Conservation (phyloP, 2,797 vertebrate species). For the Synanceia verrucosa region DNA sequence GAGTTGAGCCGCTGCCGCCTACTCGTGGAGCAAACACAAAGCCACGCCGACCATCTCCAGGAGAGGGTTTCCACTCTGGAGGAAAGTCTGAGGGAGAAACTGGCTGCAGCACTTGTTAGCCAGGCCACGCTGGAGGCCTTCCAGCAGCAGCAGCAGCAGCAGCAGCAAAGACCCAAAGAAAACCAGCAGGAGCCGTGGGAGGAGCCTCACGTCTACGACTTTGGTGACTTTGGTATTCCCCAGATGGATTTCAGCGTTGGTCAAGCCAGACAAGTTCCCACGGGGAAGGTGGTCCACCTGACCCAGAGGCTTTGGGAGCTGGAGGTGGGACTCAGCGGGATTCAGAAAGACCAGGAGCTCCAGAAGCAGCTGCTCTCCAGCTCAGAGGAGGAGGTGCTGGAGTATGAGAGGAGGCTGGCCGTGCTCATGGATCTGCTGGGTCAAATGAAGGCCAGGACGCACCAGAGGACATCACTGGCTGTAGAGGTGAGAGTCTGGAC, state of each 20-base stretch:
- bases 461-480: slow-evolving; percentile 20
- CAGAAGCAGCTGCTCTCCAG: slow-evolving; percentile 86
- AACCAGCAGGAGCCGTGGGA: slow-evolving; percentile 27
- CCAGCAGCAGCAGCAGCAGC: slow-evolving; percentile 66
- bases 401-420: slow-evolving; percentile 86
- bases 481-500: slow-evolving; percentile 56
- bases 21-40: slow-evolving; percentile 81
- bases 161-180: slow-evolving; percentile 26
- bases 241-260: slow-evolving; percentile 57
- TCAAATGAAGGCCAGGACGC: slow-evolving; percentile 67
- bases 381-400: slow-evolving; percentile 84
- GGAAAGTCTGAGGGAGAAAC: slow-evolving; percentile 85
- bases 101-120: slow-evolving; percentile 85
- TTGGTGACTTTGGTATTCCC: slow-evolving; percentile 60
- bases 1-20: slow-evolving; percentile 79
- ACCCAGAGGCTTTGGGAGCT: slow-evolving; percentile 85
- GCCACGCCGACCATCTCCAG: slow-evolving; percentile 76
- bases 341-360: slow-evolving; percentile 84
- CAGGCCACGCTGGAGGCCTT: slow-evolving; percentile 88
- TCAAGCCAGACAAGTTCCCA: slow-evolving; percentile 38
- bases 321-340: slow-evolving; percentile 81
- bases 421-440: slow-evolving; percentile 84
- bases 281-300: slow-evolving; percentile 76
- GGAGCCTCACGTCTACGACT: slow-evolving; percentile 13
- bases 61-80: slow-evolving; percentile 83